phyloP scores from a whole-genome alignment of 2,113 vertebrate genomes.

The Lanius ludovicianus region DNA sequence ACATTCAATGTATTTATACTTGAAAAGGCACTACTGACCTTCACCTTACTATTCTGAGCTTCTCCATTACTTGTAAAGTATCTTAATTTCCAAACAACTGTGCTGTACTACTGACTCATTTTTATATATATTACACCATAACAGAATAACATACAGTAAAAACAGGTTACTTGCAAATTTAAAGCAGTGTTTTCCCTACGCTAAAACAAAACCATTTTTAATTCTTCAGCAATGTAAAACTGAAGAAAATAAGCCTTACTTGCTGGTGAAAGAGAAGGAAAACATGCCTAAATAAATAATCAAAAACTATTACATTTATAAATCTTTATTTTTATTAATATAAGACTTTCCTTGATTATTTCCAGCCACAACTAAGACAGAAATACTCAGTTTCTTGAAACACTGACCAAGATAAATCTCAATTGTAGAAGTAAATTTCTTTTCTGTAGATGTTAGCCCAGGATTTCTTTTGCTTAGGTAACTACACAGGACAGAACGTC shows the following conservation, averaged over 20 bases:
- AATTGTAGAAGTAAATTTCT: neutral
- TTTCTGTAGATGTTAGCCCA: neutral
- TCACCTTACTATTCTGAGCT: neutral
- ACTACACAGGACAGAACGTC: neutral
- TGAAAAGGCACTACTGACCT: neutral
- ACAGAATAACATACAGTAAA: neutral
- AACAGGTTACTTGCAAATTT: neutral
- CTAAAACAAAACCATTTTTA: neutral
- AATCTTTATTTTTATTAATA: neutral
- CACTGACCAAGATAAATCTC: neutral
- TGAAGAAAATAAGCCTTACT: neutral
- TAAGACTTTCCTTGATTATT: neutral
- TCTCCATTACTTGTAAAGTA: neutral
- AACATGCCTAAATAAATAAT: neutral
- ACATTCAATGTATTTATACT: neutral
- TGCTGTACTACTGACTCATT: neutral
- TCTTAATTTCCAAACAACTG: neutral
- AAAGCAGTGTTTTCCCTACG: neutral
- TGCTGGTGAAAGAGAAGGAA: neutral
- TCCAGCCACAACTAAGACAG: neutral
- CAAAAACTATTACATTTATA: neutral
- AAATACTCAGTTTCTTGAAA: neutral
- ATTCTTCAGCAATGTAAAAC: neutral
- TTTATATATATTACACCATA: neutral
- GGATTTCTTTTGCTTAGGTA: neutral